These are phyloP conservation scores for Aptenodytes patagonicus DNA, from an alignment of 2,113 vertebrate species.

Conservation along the genomic window DNA sequence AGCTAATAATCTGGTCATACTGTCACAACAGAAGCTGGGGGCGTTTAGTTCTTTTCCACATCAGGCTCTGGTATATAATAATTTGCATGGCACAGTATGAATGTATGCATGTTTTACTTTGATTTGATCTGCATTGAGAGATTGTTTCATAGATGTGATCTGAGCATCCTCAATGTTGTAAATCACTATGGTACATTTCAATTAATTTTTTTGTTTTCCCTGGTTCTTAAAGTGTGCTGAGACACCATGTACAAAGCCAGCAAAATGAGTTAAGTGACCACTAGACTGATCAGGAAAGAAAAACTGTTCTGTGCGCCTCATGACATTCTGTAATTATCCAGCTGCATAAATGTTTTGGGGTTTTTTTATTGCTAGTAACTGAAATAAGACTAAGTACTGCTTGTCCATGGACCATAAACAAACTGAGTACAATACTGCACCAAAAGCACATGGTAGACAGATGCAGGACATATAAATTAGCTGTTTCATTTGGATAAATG, in stretches of 20 bases:
- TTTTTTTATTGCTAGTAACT: neutral
- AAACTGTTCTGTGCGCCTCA: neutral
- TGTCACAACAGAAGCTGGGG: neutral
- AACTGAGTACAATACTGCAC: neutral
- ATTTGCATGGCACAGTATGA: neutral
- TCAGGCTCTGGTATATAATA: neutral
- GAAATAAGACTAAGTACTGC: neutral
- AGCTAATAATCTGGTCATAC: neutral
- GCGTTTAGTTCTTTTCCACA: neutral
- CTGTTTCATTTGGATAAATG: neutral
- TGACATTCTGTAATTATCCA: neutral
- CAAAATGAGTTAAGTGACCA: neutral
- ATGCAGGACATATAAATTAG: neutral
- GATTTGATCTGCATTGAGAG: neutral
- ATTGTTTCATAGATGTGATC: neutral
- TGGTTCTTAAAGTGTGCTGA: neutral
- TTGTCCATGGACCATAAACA: neutral
- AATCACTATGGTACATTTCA: neutral
- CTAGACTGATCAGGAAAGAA: conserved; percentile 4
- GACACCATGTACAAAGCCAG: neutral
- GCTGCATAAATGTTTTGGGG: neutral
- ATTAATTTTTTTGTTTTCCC: neutral
- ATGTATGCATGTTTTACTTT: neutral
- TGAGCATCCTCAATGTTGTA: neutral
- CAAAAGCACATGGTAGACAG: neutral